These are phyloP conservation scores for Acanthosepion esculentum DNA, from an alignment of 2,888 invertebrate species.

Conservation along the genomic window DNA sequence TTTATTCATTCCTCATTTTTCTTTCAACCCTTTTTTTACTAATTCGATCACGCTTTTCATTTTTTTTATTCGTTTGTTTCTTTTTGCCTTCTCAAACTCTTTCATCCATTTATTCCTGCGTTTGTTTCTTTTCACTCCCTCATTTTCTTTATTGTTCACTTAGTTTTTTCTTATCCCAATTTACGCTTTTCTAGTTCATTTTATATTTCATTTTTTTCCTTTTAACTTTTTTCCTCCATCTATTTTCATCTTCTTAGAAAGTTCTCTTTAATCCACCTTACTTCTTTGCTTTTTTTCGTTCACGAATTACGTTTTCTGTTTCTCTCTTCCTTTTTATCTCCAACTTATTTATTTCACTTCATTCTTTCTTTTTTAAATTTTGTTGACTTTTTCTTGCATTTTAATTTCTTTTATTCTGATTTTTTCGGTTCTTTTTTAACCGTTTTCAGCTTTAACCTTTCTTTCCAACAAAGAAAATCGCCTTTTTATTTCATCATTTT, in stretches of 20 bases:
- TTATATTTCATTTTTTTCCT: not conserved
- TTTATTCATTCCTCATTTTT: conserved; percentile 21
- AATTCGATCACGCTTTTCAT: not conserved
- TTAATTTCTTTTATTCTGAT: not conserved
- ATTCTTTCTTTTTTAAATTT: not conserved
- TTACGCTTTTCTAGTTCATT: not conserved
- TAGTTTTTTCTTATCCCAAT: not conserved
- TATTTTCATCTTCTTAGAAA: not conserved
- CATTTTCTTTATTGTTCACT: not conserved
- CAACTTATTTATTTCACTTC: too few species aligned
- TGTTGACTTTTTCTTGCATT: too few species aligned
- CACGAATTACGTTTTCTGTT: too few species aligned
- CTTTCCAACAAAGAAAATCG: too few species aligned
- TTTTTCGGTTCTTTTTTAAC: not conserved
- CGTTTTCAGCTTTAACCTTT: too few species aligned
- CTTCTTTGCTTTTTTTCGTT: not conserved
- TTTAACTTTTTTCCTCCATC: not conserved
- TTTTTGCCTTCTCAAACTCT: not conserved
- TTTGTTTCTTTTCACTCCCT: not conserved
- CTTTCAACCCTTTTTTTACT: not conserved
- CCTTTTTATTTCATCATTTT: too few species aligned
- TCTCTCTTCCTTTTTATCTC: not conserved
- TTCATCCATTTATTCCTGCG: not conserved
- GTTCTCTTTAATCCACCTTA: not conserved
- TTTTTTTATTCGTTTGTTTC: not conserved